Evolutionary conservation across 2,797 vertebrate genomes (phyloP).

Genomic region (Vultur gryphus): DNA sequence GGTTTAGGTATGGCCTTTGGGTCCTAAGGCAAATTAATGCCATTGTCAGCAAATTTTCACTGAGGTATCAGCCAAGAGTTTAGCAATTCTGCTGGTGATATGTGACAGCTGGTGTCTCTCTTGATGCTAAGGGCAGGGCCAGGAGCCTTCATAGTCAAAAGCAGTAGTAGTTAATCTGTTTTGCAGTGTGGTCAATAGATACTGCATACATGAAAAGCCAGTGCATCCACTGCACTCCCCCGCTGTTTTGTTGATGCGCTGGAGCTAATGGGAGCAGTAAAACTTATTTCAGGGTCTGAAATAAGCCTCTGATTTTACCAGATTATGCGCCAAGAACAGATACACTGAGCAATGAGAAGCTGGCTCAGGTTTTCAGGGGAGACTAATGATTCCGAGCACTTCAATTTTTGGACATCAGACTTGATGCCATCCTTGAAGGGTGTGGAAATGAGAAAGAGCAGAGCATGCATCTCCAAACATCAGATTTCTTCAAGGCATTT

Average conservation of each 20-base stretch:
- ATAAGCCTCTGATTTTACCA: neutral
- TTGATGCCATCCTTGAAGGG: neutral
- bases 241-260: neutral
- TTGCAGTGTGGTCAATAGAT: neutral
- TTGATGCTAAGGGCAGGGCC: neutral
- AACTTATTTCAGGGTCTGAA: neutral
- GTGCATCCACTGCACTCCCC: neutral
- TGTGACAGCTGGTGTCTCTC: neutral
- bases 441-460: neutral
- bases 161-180: neutral
- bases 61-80: neutral
- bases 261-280: neutral
- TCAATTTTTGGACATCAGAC: neutral
- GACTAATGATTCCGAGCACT: neutral
- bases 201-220: rapidly evolving
- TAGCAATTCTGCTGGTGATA: neutral
- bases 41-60: neutral
- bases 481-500: neutral
- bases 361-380: neutral
- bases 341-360: neutral
- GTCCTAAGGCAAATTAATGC: neutral
- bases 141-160: neutral
- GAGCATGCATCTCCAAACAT: neutral
- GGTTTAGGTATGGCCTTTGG: neutral
- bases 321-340: neutral